Base-by-base conservation (phyloP, 2,888 invertebrate genomes). In the Hedya salicella region DNA sequence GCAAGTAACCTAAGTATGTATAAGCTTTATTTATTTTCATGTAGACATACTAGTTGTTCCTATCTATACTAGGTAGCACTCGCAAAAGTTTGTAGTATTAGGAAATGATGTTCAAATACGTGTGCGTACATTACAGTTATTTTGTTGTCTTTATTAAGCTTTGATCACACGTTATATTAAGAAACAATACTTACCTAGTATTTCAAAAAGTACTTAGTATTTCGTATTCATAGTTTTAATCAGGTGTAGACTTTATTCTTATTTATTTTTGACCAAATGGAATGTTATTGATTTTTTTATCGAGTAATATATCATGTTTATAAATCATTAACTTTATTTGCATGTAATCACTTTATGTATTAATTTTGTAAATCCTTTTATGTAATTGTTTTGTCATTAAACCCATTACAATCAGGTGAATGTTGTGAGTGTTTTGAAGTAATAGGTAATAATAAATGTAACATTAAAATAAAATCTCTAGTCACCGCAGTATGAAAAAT, bases 401-500 rank as follows among this genome's bases (percentile, higher is more conserved):
- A 69, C 70, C 73, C 68, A 76, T 78, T 72, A 71, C 21, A 73
- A 71, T 72, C 72, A 76, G 75, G 72, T 75, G 75, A 73, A 71
- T 75, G 70, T 77, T 73, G 70, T 76, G 74, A 76, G 73, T 73
- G 76, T 71, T 72, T 65, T 44, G 32, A 48, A 40, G 17, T 48
- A 54, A 61, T 66, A 66, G 36, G 21, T 62, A 54, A 60, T 53
- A 50, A 32, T 53, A 46, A 52, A 53, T 56, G 9, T 59, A 32
- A 68, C 25, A 25, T 71, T 73, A 72, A 75, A 76, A 73, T 75
- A 73, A 70, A 73, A 81, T 78, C 78, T 90, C 90, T 90, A 90
- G 90, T 90, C 90, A 89, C 84, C 81, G 79, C 87, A 84, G 84
- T 86, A 87, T 88, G 86, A 75, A 75, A 72, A 72, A 70, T 70